Conservation (phyloP, 2,797 vertebrate genomes). For the Buceros bicornis region DNA sequence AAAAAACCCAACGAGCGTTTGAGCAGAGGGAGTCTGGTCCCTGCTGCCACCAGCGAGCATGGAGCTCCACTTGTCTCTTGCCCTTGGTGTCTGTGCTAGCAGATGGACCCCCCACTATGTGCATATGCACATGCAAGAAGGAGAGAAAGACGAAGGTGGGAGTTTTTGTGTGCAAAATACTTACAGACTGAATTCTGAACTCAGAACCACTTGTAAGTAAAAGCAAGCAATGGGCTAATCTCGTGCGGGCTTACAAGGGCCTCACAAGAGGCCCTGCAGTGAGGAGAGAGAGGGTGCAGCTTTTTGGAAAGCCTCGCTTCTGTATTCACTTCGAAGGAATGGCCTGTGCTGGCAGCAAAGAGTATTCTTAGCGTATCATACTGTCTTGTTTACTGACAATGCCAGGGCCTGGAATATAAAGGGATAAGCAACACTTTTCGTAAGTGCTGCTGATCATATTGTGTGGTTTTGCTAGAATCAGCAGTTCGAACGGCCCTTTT, state of each 20-base stretch:
- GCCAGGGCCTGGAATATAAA: background rate
- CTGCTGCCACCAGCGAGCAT: background rate
- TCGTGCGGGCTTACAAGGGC: background rate
- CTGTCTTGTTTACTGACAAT: background rate
- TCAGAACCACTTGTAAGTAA: background rate
- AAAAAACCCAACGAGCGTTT: background rate
- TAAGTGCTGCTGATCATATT: background rate
- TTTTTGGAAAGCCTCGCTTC: background rate
- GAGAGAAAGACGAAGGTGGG: background rate
- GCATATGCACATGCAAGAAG: rapidly evolving
- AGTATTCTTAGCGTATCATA: background rate
- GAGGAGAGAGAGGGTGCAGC: background rate
- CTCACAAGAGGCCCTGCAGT: background rate
- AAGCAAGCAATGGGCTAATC: background rate
- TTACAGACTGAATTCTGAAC: background rate
- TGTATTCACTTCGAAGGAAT: background rate
- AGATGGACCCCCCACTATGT: background rate
- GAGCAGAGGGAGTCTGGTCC: background rate
- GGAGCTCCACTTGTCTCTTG: background rate
- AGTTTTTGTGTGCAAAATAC: background rate
- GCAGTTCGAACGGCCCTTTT: background rate
- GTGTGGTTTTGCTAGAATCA: background rate
- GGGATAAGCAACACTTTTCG: background rate
- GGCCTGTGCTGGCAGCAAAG: background rate
- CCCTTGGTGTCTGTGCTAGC: background rate